Percentiles rank a stretch among this genome's conserved stretches.
These are phyloP conservation scores for Drosophila hydei DNA, from an alignment of 1,140 invertebrate genomes.

Conservation along the genomic window DNA sequence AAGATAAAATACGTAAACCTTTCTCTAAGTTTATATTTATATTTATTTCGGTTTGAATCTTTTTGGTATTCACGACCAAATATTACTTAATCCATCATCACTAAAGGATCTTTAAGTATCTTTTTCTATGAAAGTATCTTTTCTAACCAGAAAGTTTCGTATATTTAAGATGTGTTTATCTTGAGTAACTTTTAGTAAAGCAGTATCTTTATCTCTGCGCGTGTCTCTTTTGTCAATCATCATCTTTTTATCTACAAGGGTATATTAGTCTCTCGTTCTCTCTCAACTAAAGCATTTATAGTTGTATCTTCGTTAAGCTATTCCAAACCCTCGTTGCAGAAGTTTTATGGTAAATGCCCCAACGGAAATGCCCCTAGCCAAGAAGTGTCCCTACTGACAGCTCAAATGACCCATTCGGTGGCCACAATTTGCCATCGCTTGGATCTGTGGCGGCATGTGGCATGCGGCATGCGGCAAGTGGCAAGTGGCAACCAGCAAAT, in stretches of 20 bases:
- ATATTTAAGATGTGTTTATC: too few species aligned
- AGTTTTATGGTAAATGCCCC: slow-evolving; percentile 7
- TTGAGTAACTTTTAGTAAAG: too few species aligned
- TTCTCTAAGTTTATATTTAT: too few species aligned
- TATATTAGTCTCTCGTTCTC: not conserved
- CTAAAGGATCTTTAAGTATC: too few species aligned
- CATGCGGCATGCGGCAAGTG: not conserved
- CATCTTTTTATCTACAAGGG: not conserved
- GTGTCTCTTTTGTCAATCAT: too few species aligned
- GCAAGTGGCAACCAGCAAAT: not conserved
- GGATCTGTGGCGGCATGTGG: slow-evolving; percentile 4
- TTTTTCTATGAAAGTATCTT: too few species aligned
- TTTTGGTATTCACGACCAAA: too few species aligned
- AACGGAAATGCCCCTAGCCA: slow-evolving; percentile 32
- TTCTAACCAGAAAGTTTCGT: too few species aligned
- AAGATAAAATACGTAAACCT: too few species aligned
- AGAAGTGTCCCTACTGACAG: slow-evolving; percentile 42
- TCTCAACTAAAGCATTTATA: not conserved
- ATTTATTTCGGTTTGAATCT: too few species aligned
- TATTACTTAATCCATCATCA: too few species aligned
- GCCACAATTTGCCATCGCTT: slow-evolving; percentile 42
- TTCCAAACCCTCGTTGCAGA: slow-evolving; percentile 2
- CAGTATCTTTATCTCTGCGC: too few species aligned
- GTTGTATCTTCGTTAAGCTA: not conserved
- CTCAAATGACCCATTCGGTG: slow-evolving; percentile 46